phyloP scores from a whole-genome alignment of 2,113 vertebrate species.

The Pitta sordida region DNA sequence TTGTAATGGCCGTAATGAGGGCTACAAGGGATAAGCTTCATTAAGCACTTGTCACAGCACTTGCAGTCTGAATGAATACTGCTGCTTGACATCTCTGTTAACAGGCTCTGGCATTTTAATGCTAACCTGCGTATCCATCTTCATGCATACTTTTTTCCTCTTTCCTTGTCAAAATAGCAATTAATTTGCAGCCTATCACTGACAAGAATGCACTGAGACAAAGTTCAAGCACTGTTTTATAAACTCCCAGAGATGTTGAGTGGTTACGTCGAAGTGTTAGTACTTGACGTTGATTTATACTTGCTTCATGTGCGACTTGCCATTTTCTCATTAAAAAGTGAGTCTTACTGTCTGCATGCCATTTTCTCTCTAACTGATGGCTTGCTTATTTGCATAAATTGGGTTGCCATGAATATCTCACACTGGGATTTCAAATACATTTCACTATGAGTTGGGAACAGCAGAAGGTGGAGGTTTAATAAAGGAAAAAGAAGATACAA shows the following conservation, averaged over 20 bases:
- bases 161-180: not conserved
- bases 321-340: not conserved
- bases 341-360: not conserved
- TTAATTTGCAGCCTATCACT: not conserved
- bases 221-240: not conserved
- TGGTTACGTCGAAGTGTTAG: not conserved
- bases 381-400: not conserved
- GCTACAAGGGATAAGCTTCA: not conserved
- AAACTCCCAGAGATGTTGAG: not conserved
- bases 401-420: not conserved
- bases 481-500: not conserved
- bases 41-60: not conserved
- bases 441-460: not conserved
- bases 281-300: not conserved
- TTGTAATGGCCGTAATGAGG: not conserved
- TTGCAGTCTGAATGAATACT: not conserved
- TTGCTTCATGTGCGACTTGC: not conserved
- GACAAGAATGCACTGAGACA: not conserved
- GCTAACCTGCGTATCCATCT: not conserved
- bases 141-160: not conserved
- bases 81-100: not conserved
- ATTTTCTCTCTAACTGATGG: not conserved
- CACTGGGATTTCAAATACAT: not conserved
- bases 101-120: not conserved
- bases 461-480: not conserved